Evolutionary conservation across 2,888 invertebrate genomes (phyloP), one percentile per base, ranked within the genome.

Genomic region (Troides helena): DNA sequence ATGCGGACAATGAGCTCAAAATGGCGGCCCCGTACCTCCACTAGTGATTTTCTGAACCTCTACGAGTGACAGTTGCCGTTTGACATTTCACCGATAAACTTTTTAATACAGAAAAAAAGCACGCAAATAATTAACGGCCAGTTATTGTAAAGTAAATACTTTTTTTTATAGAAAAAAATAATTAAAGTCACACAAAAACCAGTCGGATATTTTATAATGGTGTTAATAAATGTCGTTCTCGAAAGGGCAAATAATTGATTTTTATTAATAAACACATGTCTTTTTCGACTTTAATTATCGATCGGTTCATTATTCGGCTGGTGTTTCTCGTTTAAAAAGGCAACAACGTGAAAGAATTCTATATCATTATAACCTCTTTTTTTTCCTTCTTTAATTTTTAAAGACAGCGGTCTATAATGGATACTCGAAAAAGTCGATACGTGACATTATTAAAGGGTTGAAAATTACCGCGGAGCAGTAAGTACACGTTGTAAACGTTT

Each of bases 261-360:
- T 36, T 62, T 17, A 63, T 67, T 46, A 53, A 59, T 56, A 65
- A 61, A 59, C 14, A 53, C 60, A 23, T 50, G 61, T 53, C 17
- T 53, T 56, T 61, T 36, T 57, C 21, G 3, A 50, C 23, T 58
- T 62, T 62, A 62, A 62, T 67, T 67, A 68, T 30, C 46, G 17
- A 39, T 56, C n/a, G 14, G 12, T 10, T 61, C 62, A 62, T 67
- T 67, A 61, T 56, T 56, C 39, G 21, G 25, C 50, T 14, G 36
- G 6, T 36, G 53, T 62, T 67, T 21, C 17, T 21, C 36, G 10
- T 3, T 30, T 53, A 21, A 67, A 65, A 65, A 61, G 60, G 66
- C 30, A 61, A 39, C 56, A 30, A 30, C 68, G 58, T 68, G 62
- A 59, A 57, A 58, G 61, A 56, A 69, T 69, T 61, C 43, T 39